phyloP scores from a whole-genome alignment of 1,140 invertebrate species.

The Apocrypta bakeri region DNA sequence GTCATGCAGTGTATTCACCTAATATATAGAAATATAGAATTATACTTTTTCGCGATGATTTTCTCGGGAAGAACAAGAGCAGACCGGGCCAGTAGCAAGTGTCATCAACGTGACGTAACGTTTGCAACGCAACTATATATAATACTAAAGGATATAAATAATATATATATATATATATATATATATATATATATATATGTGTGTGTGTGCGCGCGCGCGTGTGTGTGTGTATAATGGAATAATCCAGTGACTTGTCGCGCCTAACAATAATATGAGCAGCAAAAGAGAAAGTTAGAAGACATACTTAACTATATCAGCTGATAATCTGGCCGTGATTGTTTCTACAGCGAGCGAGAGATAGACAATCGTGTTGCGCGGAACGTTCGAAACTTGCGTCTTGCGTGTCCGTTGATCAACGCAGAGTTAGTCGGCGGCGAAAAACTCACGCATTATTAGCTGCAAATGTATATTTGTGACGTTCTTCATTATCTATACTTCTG shows the following conservation, averaged over 20 bases:
- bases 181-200: too few relatives aligned
- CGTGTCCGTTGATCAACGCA: not conserved
- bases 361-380: not conserved
- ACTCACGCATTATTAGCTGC: constrained; percentile 43
- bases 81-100: not conserved
- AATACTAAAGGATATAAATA: too few relatives aligned
- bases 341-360: not conserved
- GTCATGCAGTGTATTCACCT: not conserved
- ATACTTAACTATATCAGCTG: constrained; percentile 11
- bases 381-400: not conserved
- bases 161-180: too few relatives aligned
- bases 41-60: not conserved
- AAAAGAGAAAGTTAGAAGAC: not conserved
- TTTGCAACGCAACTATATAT: too few relatives aligned
- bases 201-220: too few relatives aligned
- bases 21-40: not conserved
- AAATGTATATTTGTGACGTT: not conserved
- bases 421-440: not conserved
- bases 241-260: too few relatives aligned
- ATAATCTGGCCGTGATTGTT: not conserved
- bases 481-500: not conserved
- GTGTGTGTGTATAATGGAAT: too few relatives aligned
- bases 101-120: constrained; percentile 6
- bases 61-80: not conserved
- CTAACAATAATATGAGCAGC: too few relatives aligned